Evolutionary conservation across 2,888 invertebrate genomes (phyloP), one percentile per base, ranked within the genome.

Genomic region (Apamea anceps): DNA sequence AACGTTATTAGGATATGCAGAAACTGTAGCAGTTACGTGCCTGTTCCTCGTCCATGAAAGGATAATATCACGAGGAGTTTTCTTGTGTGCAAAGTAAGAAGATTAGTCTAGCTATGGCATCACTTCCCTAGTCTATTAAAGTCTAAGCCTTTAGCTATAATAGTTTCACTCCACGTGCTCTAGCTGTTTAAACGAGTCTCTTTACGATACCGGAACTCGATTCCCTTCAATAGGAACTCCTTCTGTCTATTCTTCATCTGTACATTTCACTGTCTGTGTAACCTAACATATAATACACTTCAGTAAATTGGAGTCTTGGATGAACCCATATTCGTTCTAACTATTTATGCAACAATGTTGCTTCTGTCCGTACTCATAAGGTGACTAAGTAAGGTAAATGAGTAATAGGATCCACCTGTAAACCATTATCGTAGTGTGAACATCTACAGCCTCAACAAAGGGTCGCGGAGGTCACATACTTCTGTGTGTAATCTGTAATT

Each of bases 371-470:
- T 63, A 65, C 15, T 12, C 32, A 65, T 54, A 70, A 66, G 32
- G 48, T 65, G 12, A 65, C 57, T 51, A 60, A 62, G 18, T 32
- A 73, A 75, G 60, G 70, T 48, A 28, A 79, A 54, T 48, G 13
- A 74, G 82, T 80, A 82, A 74, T n/a, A 45, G 67, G 37, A 85
- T 65, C 73, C 32, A 70, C 37, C 37, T 62, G 54, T 68, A n/a
- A 63, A 28, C 4, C 10, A 73, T 72, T 80, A 82, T 82, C 82
- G 3, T n/a, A 32, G 85, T 82, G 82, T 71, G 82, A 85, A 79
- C 54, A 82, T 85, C 73, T 80, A 32, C 71, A 80, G 45, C 54
- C 18, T 66, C 13, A 63, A 62, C 18, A 7, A 18, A 21, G 25
- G 82, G 65, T 80, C 25, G 48, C 37, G 7, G 82, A 82, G 82